phyloP scores from a whole-genome alignment of 2,797 vertebrate species.

The Malurus leucopterus region DNA sequence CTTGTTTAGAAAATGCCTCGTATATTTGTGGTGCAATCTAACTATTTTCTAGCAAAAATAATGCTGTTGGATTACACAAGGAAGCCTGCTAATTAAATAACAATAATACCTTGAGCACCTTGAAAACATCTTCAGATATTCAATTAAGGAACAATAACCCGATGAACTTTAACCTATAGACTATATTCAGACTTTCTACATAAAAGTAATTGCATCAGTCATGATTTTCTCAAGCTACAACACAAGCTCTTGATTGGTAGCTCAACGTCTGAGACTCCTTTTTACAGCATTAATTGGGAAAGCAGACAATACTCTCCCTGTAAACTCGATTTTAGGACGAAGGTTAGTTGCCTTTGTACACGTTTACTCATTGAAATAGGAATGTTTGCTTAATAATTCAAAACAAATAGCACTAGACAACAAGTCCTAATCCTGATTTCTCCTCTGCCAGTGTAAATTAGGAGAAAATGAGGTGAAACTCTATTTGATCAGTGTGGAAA shows the following conservation, averaged over 20 bases:
- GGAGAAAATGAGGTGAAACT: constrained; percentile 58
- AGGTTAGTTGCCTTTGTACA: constrained; percentile 67
- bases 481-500: constrained; percentile 37
- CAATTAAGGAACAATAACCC: constrained; percentile 58
- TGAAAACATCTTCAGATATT: constrained; percentile 59
- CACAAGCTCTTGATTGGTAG: constrained; percentile 54
- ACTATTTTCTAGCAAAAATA: constrained; percentile 35
- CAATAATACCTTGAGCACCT: constrained; percentile 50
- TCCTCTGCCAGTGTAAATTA: constrained; percentile 58
- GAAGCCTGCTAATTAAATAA: constrained; percentile 54
- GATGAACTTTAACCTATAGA: constrained; percentile 54
- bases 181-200: constrained; percentile 57
- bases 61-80: constrained; percentile 7
- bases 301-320: constrained; percentile 62
- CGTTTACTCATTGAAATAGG: constrained; percentile 60
- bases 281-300: constrained; percentile 61
- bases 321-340: constrained; percentile 59
- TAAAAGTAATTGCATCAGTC: constrained; percentile 67
- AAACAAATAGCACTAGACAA: constrained; percentile 64
- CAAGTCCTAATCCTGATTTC: constrained; percentile 62
- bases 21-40: constrained; percentile 17
- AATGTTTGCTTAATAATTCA: constrained; percentile 68
- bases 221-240: constrained; percentile 66
- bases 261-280: constrained; percentile 52
- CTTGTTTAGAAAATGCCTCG: constrained; percentile 27